Evolutionary conservation across 2,797 vertebrate species (phyloP).

Genomic region (Synanceia verrucosa): DNA sequence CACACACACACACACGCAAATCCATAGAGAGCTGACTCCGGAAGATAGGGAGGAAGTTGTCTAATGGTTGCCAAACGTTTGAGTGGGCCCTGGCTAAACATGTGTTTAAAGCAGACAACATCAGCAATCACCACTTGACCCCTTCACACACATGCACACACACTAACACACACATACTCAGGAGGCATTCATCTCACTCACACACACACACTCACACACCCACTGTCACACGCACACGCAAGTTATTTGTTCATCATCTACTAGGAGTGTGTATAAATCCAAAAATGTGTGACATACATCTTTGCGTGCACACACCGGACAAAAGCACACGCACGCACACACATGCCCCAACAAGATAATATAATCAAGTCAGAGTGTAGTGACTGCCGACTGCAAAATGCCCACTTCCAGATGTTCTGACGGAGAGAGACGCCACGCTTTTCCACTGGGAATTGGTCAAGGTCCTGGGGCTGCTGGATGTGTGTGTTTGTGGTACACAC

Average conservation of each 20-base stretch:
- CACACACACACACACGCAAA: slow-evolving; percentile 62
- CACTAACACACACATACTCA: slow-evolving; percentile 10
- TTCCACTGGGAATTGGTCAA: slow-evolving; percentile 86
- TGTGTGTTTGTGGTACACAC: slow-evolving; percentile 43
- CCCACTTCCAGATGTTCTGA: slow-evolving; percentile 96
- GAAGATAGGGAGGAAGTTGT: slow-evolving; percentile 96
- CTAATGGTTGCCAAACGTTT: slow-evolving; percentile 99
- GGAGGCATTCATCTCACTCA: slow-evolving; percentile 44
- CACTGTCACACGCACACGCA: slow-evolving; percentile 32
- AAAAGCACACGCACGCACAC: slow-evolving; percentile 15
- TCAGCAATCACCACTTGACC: slow-evolving; percentile 96
- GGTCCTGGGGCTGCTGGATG: slow-evolving; percentile 77
- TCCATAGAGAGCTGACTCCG: slow-evolving; percentile 86
- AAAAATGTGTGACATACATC: slow-evolving; percentile 26
- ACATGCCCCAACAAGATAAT: slow-evolving; percentile 83
- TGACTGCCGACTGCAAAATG: slow-evolving; percentile 88
- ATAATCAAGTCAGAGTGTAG: slow-evolving; percentile 92
- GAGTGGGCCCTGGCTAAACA: slow-evolving; percentile 86
- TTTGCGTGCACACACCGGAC: background rate
- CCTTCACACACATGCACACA: slow-evolving; percentile 75
- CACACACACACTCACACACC: slow-evolving; percentile 31
- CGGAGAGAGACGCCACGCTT: slow-evolving; percentile 80
- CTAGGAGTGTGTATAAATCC: slow-evolving; percentile 42
- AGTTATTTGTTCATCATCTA: slow-evolving; percentile 51
- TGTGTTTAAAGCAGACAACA: slow-evolving; percentile 92